Percentiles rank a stretch among this genome's conserved stretches.
These are phyloP conservation scores for Tipula unca DNA, from an alignment of 2,888 invertebrate species.

Conservation along the genomic window DNA sequence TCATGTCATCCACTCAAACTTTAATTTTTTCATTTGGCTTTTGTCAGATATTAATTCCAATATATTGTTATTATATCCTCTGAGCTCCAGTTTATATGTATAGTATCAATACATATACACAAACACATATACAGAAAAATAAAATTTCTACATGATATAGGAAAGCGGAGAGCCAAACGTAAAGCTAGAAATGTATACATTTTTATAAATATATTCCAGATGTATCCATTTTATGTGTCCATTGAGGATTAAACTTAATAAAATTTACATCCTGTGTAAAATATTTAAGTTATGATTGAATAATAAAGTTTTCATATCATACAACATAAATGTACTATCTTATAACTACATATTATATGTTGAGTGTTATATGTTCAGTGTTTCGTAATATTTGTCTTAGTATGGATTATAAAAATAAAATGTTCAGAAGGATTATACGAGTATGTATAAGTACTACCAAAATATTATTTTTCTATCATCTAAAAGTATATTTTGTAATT, in stretches of 20 bases:
- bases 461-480: no score
- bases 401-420: no score
- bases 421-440: no score
- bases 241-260: constrained; percentile 4
- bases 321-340: not conserved
- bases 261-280: not conserved
- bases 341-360: no score
- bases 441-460: no score
- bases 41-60: not conserved
- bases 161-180: no score
- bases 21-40: not conserved
- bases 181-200: not conserved
- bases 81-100: not conserved
- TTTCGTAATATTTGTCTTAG: no score
- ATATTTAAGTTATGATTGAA: not conserved
- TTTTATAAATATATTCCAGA: not conserved
- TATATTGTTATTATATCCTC: not conserved
- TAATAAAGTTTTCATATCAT: not conserved
- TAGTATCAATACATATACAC: not conserved
- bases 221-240: not conserved
- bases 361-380: no score
- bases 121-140: not conserved
- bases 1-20: not conserved
- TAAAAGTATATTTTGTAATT: no score
- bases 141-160: not conserved